phyloP scores from a whole-genome alignment of 2,113 vertebrate species.

The Stercorarius parasiticus region DNA sequence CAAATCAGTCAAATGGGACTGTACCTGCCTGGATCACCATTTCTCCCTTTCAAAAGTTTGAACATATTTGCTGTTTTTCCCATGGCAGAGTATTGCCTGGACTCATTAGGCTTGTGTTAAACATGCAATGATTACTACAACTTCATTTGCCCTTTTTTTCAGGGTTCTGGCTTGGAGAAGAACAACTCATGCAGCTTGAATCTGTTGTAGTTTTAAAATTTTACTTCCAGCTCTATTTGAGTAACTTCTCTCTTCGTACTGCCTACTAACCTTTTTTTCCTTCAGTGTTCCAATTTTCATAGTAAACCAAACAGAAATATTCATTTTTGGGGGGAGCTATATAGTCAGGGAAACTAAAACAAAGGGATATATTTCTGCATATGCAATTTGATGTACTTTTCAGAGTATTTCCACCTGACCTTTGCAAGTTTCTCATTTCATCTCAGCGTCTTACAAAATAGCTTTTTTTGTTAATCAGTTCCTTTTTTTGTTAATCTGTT shows the following conservation, averaged over 20 bases:
- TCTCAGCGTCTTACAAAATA: background rate
- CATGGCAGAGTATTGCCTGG: background rate
- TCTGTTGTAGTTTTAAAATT: background rate
- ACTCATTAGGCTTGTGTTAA: background rate
- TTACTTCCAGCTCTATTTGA: background rate
- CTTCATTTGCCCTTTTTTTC: background rate
- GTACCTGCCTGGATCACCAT: background rate
- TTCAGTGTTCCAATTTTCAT: background rate
- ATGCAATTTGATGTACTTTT: background rate
- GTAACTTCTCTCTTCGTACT: background rate
- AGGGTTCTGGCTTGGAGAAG: background rate
- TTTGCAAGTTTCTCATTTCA: background rate
- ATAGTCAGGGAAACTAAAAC: background rate
- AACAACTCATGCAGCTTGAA: background rate
- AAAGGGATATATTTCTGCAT: background rate
- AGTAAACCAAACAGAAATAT: background rate
- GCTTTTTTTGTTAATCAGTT: background rate
- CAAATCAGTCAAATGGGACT: background rate
- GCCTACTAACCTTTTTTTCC: background rate
- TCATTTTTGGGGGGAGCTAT: background rate
- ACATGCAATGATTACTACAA: background rate
- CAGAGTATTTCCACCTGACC: background rate
- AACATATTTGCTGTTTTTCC: background rate
- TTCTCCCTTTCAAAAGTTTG: background rate
- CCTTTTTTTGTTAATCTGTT: background rate